phyloP scores from a whole-genome alignment of 2,888 invertebrate genomes.

The Synanthedon formicaeformis region DNA sequence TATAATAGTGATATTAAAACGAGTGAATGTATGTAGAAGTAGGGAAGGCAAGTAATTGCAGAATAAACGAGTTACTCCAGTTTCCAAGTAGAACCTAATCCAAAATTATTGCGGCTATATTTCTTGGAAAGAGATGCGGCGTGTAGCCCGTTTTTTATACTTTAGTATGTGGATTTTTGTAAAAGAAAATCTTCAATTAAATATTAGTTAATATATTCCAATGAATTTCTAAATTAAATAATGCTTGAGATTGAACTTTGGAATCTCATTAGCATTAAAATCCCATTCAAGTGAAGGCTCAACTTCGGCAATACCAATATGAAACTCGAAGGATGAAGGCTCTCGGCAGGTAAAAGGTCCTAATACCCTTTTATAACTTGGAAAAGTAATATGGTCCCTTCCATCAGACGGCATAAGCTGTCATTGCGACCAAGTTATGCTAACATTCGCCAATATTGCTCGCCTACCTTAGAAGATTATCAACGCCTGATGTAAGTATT shows the following conservation, averaged over 20 bases:
- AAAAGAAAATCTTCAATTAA: too few species aligned
- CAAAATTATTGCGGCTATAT: constrained; percentile 16
- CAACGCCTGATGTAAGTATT: constrained; percentile 20
- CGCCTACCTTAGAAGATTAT: constrained; percentile 32
- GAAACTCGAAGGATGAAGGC: constrained; percentile 11
- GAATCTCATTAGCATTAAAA: not conserved
- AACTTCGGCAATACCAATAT: not conserved
- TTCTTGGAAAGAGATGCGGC: constrained; percentile 7
- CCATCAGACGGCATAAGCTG: constrained; percentile 28
- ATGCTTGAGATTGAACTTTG: not conserved
- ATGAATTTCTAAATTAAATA: too few species aligned
- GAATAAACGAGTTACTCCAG: constrained; percentile 2
- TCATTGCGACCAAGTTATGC: constrained; percentile 32
- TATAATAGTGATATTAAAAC: too few species aligned
- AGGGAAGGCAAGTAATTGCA: not conserved
- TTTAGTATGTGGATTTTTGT: too few species aligned
- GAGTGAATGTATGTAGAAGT: too few species aligned
- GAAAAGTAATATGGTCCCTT: constrained; percentile 33
- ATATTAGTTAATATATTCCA: too few species aligned
- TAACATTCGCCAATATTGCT: constrained; percentile 35
- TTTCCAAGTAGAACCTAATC: constrained; percentile 10
- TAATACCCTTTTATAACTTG: constrained; percentile 7
- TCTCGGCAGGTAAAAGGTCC: constrained; percentile 1
- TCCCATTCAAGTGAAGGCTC: not conserved
- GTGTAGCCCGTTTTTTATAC: too few species aligned